Conservation (phyloP, 1,140 invertebrate species). For the Goniozus legneri region DNA sequence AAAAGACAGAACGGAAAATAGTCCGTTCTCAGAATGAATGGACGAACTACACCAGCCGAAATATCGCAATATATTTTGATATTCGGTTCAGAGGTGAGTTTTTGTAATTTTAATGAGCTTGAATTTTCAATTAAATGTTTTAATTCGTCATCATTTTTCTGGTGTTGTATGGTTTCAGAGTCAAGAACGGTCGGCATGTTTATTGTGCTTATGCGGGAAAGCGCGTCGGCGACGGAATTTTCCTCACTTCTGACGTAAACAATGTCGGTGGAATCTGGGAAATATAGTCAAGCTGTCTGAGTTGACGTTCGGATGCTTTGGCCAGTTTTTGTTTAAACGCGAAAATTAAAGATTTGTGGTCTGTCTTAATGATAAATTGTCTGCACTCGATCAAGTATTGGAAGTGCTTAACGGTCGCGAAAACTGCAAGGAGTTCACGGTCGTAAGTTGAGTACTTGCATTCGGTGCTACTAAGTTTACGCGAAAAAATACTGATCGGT, state of each 20-base stretch:
- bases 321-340: conserved; percentile 20
- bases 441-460: too few relatives aligned
- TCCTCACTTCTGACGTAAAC: conserved; percentile 15
- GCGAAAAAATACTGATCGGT: too few relatives aligned
- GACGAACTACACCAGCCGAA: conserved; percentile 12
- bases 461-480: conserved; percentile 19
- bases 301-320: conserved; percentile 13
- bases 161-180: conserved; percentile 11
- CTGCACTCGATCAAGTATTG: conserved; percentile 4
- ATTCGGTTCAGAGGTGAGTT: conserved; percentile 3
- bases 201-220: conserved; percentile 18
- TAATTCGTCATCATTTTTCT: conserved; percentile 14
- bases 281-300: conserved; percentile 24
- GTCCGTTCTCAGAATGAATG: too few relatives aligned
- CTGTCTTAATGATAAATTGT: too few relatives aligned
- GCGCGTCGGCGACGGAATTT: conserved; percentile 29
- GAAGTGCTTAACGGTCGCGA: too few relatives aligned
- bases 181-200: conserved; percentile 4
- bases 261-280: conserved; percentile 28
- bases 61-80: conserved; percentile 5
- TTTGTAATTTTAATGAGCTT: conserved; percentile 11
- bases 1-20: too few relatives aligned
- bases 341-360: conserved; percentile 27
- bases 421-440: too few relatives aligned
- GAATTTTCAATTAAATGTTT: too few relatives aligned